These are phyloP conservation scores for Orius laevigatus DNA, from an alignment of 1,140 invertebrate species.

Conservation along the genomic window DNA sequence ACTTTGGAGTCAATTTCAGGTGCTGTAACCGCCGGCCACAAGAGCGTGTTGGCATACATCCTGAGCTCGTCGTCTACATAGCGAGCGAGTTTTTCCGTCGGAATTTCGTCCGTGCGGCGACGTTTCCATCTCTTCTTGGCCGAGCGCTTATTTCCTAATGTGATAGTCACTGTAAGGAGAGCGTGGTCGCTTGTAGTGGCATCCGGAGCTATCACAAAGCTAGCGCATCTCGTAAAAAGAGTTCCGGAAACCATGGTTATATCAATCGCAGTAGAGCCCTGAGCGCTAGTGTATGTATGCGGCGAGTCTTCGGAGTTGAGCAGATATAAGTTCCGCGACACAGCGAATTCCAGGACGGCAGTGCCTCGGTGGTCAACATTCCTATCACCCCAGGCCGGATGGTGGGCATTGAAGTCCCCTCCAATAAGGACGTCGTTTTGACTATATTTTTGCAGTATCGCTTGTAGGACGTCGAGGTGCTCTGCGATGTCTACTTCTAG, in stretches of 20 bases:
- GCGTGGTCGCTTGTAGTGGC: conserved; percentile 1
- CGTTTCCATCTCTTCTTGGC: not conserved
- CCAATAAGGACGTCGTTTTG: not conserved
- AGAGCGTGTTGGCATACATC: not conserved
- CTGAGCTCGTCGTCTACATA: not conserved
- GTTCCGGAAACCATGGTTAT: not conserved
- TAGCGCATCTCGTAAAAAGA: not conserved
- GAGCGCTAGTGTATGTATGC: not conserved
- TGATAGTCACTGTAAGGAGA: not conserved
- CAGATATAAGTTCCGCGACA: not conserved
- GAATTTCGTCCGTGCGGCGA: not conserved
- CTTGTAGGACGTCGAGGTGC: not conserved
- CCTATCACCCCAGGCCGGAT: not conserved
- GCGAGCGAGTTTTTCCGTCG: not conserved
- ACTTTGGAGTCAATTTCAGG: conserved; percentile 1
- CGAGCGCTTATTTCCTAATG: not conserved
- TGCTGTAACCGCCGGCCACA: not conserved
- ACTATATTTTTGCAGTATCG: not conserved
- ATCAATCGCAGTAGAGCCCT: conserved; percentile 2
- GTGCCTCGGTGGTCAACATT: not conserved
- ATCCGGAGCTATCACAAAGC: not conserved
- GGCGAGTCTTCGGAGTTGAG: conserved; percentile 5
- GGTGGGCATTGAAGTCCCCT: conserved; percentile 2
- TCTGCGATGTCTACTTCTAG: not conserved
- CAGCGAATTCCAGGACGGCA: not conserved